Base-by-base conservation (phyloP, 2,113 vertebrate species). In the Ellobius talpinus region DNA sequence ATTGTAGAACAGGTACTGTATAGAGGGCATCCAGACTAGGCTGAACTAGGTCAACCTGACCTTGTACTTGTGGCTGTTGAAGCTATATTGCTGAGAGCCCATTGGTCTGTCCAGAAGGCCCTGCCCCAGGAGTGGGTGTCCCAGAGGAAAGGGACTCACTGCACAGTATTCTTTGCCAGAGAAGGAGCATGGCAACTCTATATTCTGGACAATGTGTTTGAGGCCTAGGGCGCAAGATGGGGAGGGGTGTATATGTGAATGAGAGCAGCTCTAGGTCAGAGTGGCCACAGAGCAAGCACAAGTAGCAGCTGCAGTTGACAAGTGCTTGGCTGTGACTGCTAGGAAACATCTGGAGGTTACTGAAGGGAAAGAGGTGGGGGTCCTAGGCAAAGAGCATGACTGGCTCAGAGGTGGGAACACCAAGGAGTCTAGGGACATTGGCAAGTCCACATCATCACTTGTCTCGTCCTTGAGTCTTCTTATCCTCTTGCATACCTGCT, bases 381-480 rank as follows among this genome's bases (percentile, higher is more conserved):
- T 16, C 45, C 14, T 1, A 0, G 42, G 76, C 23, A 72, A 23
- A 45, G 31, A 3, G 0, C 26, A 0, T 0, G 5, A 79, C 68
- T n/a, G 13, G 33, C 52, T 52, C 7, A 1, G n/a, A 76, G 68
- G 55, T 39, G 10, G 81, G 7, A 72, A 3, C 24, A 3, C 4
- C 47, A 63, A 74, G 23, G 52, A 79, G 26, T 36, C 9, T 17
- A 33, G 55, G 39, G 39, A 36, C 36, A 17, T 23, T n/a, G 29
- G 63, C 70, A 45, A 88, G 74, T 55, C 8, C 52, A 42, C 12
- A 2, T 17, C 39, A 65, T 29, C 81, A 29, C 26, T 26, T 63
- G 81, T 84, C 7, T 65, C 14, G 31, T 26, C 82, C 45, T 85
- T 85, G 61, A 45, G 82, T 16, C 39, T 26, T 24, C 79, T 39